A percentile compares a stretch with the other conserved stretches of the same genome.
phyloP scores from a whole-genome alignment of 2,113 vertebrate species.

The Struthidea cinerea region DNA sequence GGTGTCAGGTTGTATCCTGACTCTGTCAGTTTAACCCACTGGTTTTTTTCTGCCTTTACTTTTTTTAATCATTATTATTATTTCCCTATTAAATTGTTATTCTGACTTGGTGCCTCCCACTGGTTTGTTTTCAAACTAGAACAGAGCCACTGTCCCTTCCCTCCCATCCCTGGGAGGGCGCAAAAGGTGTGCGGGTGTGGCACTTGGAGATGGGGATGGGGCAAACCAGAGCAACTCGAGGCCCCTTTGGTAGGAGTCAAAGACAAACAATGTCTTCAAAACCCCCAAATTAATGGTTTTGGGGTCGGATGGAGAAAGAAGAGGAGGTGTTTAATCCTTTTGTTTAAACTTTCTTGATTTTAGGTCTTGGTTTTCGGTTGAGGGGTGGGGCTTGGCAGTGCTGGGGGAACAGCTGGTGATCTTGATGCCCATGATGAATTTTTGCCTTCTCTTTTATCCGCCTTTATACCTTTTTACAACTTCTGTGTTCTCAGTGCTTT shows the following conservation, averaged over 20 bases:
- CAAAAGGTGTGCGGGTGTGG: background rate
- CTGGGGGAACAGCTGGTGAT: background rate
- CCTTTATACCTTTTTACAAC: too few relatives aligned
- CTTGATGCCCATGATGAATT: too few relatives aligned
- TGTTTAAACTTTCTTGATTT: background rate
- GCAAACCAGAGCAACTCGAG: background rate
- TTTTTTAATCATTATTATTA: too few relatives aligned
- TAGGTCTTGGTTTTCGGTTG: background rate
- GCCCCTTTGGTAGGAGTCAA: background rate
- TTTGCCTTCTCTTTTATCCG: too few relatives aligned
- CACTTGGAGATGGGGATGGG: background rate
- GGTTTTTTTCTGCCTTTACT: too few relatives aligned
- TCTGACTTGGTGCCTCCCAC: too few relatives aligned
- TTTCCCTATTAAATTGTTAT: too few relatives aligned
- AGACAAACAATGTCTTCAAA: background rate
- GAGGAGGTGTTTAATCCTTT: background rate
- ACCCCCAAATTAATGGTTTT: background rate
- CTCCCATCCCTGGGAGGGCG: background rate
- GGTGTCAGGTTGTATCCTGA: too few relatives aligned
- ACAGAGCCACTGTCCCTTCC: background rate
- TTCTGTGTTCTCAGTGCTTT: too few relatives aligned
- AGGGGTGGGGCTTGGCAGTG: background rate
- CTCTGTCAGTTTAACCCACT: too few relatives aligned
- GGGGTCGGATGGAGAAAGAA: background rate
- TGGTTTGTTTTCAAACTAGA: too few relatives aligned